Evolutionary conservation across 2,797 vertebrate species (phyloP), one percentile per base, ranked within the genome.

Genomic region (Cossypha polioptera): DNA sequence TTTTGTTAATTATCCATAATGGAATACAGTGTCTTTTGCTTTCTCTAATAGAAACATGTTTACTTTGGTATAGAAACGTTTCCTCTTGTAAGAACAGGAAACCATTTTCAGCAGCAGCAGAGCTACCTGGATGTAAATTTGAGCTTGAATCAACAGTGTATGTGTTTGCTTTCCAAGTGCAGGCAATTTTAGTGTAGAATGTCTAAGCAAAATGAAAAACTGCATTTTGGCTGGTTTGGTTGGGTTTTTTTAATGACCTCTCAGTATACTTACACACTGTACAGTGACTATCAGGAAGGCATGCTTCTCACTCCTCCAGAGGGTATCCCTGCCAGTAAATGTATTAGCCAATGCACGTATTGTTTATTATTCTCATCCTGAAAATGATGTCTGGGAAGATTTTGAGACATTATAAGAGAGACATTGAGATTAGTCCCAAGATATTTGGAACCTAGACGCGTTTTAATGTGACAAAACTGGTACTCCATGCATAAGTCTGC

Each of bases 111-210:
- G 63, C 26, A 35, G 19, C 54, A 89, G 11, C 42, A 59, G 59
- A 85, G 35, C 7, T 71, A 93, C 75, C 29, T 76, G 72, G n/a
- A 74, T 83, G 14, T 48, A 80, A 87, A 87, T 71, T n/a, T 74
- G 59, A 87, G 9, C 29, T 76, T 54, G 45, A 74, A 72, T 53
- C 36, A 69, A 51, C 25, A 20, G 7, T 15, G 5, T 24, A 35
- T 26, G 28, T 55, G 57, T 55, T 87, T 76, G 31, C 73, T 76
- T 91, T 71, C 67, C 69, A 17, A 62, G 8, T 51, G 28, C 18
- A 53, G 35, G 50, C 59, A 85, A 75, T 86, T 93, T 86, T 78
- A 61, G 3, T n/a, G 4, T 33, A 68, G 59, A 91, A 92, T 29
- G 4, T 40, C 29, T 63, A 69, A 48, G 22, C 40, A 76, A 76